A percentile compares a stretch with the other conserved stretches of the same genome.
Evolutionary conservation across 1,140 invertebrate species (phyloP).

Genomic region (Helicoverpa zea): DNA sequence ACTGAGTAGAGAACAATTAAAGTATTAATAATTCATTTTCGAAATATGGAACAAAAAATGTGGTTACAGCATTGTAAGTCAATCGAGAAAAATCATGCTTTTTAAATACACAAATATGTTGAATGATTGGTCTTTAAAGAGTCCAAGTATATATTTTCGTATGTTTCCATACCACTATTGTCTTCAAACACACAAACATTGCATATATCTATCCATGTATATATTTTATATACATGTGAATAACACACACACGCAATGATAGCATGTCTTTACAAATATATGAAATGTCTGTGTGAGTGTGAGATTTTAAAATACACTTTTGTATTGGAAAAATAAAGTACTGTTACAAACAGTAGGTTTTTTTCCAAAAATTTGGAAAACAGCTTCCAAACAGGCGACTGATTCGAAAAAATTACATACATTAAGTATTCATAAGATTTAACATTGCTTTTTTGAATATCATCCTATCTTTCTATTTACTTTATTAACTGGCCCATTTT

Average conservation of each 20-base stretch:
- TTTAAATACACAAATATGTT: no score
- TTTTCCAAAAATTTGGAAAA: neutral
- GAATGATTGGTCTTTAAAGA: no score
- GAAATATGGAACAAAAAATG: no score
- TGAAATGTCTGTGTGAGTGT: neutral
- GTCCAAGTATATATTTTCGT: neutral
- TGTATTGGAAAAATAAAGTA: slow-evolving; percentile 2
- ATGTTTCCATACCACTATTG: neutral
- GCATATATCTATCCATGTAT: no score
- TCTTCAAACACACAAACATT: neutral
- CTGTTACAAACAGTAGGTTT: neutral
- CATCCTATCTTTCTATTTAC: no score
- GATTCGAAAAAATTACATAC: neutral
- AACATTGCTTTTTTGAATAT: no score
- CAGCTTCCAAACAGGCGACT: slow-evolving; percentile 15
- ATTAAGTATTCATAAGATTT: neutral
- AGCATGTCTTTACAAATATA: neutral
- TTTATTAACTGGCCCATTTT: no score
- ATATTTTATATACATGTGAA: neutral
- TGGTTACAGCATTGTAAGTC: no score
- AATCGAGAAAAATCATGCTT: no score
- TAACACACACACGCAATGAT: neutral
- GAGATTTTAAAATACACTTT: slow-evolving; percentile 8
- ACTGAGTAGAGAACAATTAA: neutral
- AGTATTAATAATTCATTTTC: no score